phyloP scores from a whole-genome alignment of 2,113 vertebrate genomes.

The Megaceryle maxima region DNA sequence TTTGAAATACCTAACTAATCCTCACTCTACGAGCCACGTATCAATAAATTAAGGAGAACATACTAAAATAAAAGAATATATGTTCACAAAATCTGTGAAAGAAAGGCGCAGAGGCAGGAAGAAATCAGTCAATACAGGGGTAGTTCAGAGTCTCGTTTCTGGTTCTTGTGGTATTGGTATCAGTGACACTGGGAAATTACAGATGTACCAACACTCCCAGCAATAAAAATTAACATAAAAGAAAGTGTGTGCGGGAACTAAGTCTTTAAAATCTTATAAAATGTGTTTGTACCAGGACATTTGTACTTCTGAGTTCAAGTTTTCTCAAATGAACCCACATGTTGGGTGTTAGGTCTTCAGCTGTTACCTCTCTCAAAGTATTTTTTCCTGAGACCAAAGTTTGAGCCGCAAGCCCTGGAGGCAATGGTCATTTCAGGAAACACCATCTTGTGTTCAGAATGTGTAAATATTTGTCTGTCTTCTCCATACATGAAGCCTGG shows the following conservation, averaged over 20 bases:
- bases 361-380: background rate
- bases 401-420: background rate
- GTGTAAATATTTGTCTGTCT: background rate
- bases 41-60: background rate
- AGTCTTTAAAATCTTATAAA: background rate
- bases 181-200: background rate
- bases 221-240: background rate
- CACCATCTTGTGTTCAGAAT: background rate
- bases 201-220: background rate
- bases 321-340: background rate
- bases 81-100: background rate
- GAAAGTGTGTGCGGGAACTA: background rate
- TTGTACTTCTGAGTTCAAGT: background rate
- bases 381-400: background rate
- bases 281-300: background rate
- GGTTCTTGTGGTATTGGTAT: background rate
- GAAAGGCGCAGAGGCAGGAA: background rate
- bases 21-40: background rate
- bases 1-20: background rate
- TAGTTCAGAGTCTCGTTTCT: background rate
- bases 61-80: background rate
- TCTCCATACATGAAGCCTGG: background rate
- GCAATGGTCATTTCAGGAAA: background rate
- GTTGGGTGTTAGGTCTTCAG: background rate
- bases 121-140: background rate